Evolutionary conservation across 2,797 vertebrate species (phyloP).

Genomic region (Anguilla megastoma): DNA sequence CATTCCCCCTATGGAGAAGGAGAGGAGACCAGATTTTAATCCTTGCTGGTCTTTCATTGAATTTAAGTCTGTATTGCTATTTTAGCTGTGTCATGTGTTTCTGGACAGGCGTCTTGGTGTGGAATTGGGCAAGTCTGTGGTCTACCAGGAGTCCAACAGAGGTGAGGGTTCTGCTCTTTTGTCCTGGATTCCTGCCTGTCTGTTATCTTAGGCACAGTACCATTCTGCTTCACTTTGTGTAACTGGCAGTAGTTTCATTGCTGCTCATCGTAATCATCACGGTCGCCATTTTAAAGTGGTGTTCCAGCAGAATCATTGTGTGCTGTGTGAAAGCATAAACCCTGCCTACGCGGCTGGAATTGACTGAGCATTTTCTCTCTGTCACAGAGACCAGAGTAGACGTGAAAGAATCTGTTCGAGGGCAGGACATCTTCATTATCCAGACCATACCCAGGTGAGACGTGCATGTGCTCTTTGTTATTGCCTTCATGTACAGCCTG

Average conservation of each 20-base stretch:
- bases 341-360: background rate
- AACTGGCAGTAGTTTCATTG: background rate
- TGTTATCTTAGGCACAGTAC: constrained; percentile 30
- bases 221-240: background rate
- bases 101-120: constrained; percentile 86
- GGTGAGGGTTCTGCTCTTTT: constrained; percentile 66
- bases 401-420: constrained; percentile 96
- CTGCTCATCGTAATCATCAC: background rate
- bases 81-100: background rate
- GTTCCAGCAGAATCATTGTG: background rate
- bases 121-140: constrained; percentile 94
- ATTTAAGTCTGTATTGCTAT: background rate
- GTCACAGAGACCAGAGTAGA: constrained; percentile 92
- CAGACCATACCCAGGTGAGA: constrained; percentile 94
- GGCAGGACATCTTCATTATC: constrained; percentile 97
- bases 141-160: constrained; percentile 96
- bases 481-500: background rate
- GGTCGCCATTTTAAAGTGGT: background rate
- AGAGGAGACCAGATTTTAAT: too few species aligned
- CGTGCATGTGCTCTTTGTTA: background rate
- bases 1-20: background rate
- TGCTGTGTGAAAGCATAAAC: background rate
- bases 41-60: background rate
- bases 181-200: background rate
- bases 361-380: background rate